These are phyloP conservation scores for Alosa sapidissima DNA, from an alignment of 2,797 vertebrate species.

Conservation along the genomic window DNA sequence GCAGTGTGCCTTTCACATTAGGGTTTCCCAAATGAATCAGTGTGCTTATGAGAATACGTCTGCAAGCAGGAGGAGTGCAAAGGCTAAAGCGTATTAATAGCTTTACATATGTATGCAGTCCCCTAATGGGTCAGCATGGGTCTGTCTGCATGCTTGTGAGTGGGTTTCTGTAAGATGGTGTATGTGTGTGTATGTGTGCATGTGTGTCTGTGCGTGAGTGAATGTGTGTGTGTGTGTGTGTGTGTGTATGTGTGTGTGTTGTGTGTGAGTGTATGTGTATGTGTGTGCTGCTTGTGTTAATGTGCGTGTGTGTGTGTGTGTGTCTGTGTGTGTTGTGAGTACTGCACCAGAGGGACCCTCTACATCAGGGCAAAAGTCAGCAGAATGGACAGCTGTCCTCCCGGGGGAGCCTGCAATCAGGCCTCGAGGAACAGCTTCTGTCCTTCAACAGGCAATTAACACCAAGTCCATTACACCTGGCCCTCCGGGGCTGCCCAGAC, in stretches of 20 bases:
- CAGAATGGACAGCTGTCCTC: conserved; percentile 81
- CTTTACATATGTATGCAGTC: neutral
- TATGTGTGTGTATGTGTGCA: neutral
- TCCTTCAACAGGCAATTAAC: conserved; percentile 90
- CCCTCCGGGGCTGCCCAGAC: conserved; percentile 71
- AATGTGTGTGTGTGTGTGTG: conserved; percentile 32
- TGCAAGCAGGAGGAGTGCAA: neutral
- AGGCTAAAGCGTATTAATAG: conserved; percentile 10
- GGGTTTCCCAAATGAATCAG: conserved; percentile 4
- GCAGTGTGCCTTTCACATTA: conserved; percentile 55
- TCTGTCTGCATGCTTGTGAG: conserved; percentile 34
- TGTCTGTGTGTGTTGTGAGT: conserved; percentile 56
- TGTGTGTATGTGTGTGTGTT: neutral
- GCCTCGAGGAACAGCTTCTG: conserved; percentile 79
- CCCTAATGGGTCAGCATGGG: neutral
- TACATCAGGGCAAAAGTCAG: conserved; percentile 77
- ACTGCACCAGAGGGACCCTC: conserved; percentile 55
- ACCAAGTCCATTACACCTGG: conserved; percentile 79
- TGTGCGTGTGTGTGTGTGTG: neutral
- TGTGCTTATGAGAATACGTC: neutral
- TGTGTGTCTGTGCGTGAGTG: neutral
- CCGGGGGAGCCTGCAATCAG: conserved; percentile 81
- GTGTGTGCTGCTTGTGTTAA: neutral
- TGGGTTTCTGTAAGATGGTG: neutral
- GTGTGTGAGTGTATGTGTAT: neutral